These are phyloP conservation scores for Carlito syrichta DNA, from an alignment of 2,113 vertebrate species.

Conservation along the genomic window DNA sequence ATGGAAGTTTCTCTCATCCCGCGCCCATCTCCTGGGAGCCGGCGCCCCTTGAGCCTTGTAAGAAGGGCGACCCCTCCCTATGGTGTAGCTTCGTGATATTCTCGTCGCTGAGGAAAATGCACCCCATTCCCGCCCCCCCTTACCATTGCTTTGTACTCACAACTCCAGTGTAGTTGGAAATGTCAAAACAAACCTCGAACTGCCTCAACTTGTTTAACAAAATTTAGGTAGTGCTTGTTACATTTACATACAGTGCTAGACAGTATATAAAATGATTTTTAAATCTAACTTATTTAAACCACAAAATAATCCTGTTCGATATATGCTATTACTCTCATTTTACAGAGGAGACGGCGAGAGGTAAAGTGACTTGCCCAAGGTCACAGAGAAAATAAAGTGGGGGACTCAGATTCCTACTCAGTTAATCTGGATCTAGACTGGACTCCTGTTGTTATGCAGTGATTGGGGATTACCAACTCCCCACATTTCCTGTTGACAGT, in stretches of 20 bases:
- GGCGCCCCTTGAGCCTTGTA: not conserved
- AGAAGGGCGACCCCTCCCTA: not conserved
- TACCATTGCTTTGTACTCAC: not conserved
- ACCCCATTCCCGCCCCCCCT: fast-evolving
- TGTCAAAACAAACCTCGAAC: not conserved
- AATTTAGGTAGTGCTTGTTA: not conserved
- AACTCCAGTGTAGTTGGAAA: not conserved
- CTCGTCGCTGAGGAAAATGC: not conserved
- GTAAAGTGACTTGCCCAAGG: conserved; percentile 32
- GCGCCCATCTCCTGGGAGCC: not conserved
- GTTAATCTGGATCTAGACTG: not conserved
- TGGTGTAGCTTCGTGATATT: not conserved
- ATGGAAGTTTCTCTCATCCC: conserved; percentile 35
- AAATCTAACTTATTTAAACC: not conserved
- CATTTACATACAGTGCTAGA: not conserved
- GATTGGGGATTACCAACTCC: not conserved
- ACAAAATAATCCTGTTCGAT: not conserved
- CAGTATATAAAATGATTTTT: not conserved
- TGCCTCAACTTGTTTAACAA: not conserved
- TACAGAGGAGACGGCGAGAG: not conserved
- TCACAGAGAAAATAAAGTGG: not conserved
- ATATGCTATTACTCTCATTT: not conserved
- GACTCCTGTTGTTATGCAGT: not conserved
- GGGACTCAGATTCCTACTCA: not conserved
- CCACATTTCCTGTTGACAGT: not conserved